A percentile compares a stretch with the other conserved stretches of the same genome.
Conservation (phyloP, 2,113 vertebrate genomes). For the Toxostoma redivivum region DNA sequence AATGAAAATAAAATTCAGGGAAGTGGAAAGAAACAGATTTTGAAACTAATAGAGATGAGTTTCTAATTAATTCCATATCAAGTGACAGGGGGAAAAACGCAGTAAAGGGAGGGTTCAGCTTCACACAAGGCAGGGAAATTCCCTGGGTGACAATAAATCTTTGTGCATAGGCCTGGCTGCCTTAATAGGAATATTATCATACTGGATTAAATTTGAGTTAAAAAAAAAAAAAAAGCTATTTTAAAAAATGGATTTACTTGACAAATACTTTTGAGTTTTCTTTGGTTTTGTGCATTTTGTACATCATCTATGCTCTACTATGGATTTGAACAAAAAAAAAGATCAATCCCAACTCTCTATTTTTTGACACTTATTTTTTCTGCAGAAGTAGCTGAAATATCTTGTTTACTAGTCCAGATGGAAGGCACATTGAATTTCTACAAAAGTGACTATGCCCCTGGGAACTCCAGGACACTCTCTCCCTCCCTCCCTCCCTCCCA, state of each 20-base stretch:
- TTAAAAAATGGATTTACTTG: not conserved
- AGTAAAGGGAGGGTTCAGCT: not conserved
- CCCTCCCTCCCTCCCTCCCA: not conserved
- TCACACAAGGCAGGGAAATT: not conserved
- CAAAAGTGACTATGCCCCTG: not conserved
- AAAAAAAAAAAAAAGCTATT: not conserved
- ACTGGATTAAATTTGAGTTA: not conserved
- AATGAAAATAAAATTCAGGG: not conserved
- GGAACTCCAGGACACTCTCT: not conserved
- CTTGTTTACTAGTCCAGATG: not conserved
- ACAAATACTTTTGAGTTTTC: not conserved
- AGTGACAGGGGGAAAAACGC: not conserved
- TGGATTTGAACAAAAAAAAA: not conserved
- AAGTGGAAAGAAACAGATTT: not conserved
- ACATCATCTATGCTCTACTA: not conserved
- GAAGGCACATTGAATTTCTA: accelerated
- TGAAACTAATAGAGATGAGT: not conserved
- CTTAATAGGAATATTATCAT: not conserved
- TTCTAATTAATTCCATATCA: not conserved
- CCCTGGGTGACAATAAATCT: not conserved
- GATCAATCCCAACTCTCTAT: not conserved
- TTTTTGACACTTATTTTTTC: not conserved
- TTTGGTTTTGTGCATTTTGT: not conserved
- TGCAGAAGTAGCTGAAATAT: not conserved
- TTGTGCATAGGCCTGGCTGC: not conserved